Evolutionary conservation across 2,113 vertebrate species (phyloP).

Genomic region (Siniperca chuatsi): DNA sequence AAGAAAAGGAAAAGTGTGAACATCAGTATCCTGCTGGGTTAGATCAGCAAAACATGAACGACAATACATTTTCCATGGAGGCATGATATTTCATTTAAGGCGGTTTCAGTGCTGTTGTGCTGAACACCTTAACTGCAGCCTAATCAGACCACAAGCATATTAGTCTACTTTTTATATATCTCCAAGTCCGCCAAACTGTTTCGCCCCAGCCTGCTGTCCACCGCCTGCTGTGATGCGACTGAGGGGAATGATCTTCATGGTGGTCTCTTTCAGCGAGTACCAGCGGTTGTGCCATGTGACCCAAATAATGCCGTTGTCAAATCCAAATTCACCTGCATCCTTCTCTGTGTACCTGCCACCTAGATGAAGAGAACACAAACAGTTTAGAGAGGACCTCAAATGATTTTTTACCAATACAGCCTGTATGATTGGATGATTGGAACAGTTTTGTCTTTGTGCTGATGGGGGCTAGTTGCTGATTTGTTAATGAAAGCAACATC

Average conservation of each 20-base stretch:
- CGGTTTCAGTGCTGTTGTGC: slow-evolving; percentile 5
- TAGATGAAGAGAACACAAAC: slow-evolving; percentile 59
- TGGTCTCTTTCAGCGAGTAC: slow-evolving; percentile 95
- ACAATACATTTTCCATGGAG: neutral
- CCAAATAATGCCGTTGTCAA: slow-evolving; percentile 96
- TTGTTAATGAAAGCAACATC: neutral
- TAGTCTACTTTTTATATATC: slow-evolving; percentile 57
- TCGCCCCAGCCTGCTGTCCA: slow-evolving; percentile 84
- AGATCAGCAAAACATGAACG: slow-evolving; percentile 14
- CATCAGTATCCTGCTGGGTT: neutral
- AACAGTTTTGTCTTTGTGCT: neutral
- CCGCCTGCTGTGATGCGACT: slow-evolving; percentile 83
- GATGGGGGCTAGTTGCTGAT: neutral
- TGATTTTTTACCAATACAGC: neutral
- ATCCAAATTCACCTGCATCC: slow-evolving; percentile 83
- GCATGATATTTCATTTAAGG: slow-evolving; percentile 7
- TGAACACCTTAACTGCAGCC: neutral
- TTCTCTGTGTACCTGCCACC: slow-evolving; percentile 89
- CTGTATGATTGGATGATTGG: neutral
- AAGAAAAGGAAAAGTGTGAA: neutral
- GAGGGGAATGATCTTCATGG: slow-evolving; percentile 96
- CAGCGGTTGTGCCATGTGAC: slow-evolving; percentile 92
- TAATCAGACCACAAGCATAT: neutral
- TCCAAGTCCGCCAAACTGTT: slow-evolving; percentile 81
- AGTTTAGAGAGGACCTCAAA: neutral